Evolutionary conservation across 1,140 invertebrate genomes (phyloP).

Genomic region (Drosophila arawakana): DNA sequence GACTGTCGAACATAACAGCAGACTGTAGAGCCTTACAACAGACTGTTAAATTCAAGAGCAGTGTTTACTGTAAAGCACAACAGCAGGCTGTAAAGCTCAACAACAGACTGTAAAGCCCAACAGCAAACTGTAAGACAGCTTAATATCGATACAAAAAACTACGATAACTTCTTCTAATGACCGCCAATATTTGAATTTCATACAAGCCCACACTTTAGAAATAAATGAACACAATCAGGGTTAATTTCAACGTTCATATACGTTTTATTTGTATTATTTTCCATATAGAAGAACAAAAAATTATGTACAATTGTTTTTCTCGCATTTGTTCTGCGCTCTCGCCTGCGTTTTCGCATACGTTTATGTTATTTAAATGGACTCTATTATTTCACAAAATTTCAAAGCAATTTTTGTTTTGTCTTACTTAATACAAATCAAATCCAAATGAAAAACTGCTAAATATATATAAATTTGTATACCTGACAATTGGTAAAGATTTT

Average conservation of each 20-base stretch:
- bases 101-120: too few relatives aligned
- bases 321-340: slow-evolving; percentile 12
- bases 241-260: slow-evolving; percentile 68
- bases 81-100: too few relatives aligned
- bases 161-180: background rate
- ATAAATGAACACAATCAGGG: slow-evolving; percentile 10
- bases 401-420: slow-evolving; percentile 5
- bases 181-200: background rate
- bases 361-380: slow-evolving; percentile 31
- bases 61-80: too few relatives aligned
- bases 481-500: slow-evolving; percentile 7
- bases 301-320: slow-evolving; percentile 59
- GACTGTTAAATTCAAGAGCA: too few relatives aligned
- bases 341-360: slow-evolving; percentile 19
- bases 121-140: too few relatives aligned
- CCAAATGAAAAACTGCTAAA: slow-evolving; percentile 16
- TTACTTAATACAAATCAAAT: slow-evolving; percentile 30
- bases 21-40: too few relatives aligned
- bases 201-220: background rate
- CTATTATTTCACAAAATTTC: slow-evolving; percentile 25
- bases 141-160: background rate
- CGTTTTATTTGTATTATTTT: slow-evolving; percentile 76
- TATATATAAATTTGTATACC: slow-evolving; percentile 8
- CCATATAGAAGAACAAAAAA: slow-evolving; percentile 76
- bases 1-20: too few relatives aligned